Conservation (phyloP, 2,888 invertebrate species). For the Leptogaster cylindrica region DNA sequence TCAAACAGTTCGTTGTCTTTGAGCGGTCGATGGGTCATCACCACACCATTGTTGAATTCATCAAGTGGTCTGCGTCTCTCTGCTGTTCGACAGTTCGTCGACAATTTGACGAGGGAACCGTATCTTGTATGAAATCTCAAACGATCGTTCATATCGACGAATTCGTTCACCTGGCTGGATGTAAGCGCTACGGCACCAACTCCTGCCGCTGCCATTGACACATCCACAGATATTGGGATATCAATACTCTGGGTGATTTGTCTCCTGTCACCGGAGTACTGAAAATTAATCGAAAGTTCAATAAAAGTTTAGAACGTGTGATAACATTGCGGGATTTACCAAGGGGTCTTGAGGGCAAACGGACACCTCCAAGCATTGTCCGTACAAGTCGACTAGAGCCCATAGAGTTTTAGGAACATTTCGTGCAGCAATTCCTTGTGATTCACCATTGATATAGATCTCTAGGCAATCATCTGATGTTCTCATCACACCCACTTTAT, state of each 20-base stretch:
- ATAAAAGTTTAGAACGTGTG: background rate
- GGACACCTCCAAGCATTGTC: slow-evolving; percentile 81
- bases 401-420: slow-evolving; percentile 77
- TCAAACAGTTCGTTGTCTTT: slow-evolving; percentile 91
- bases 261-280: slow-evolving; percentile 49
- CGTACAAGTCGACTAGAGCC: slow-evolving; percentile 82
- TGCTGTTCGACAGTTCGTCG: slow-evolving; percentile 82
- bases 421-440: slow-evolving; percentile 83
- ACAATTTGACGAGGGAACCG: slow-evolving; percentile 85
- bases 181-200: background rate
- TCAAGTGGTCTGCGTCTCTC: slow-evolving; percentile 87
- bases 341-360: slow-evolving; percentile 54
- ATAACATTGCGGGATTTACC: slow-evolving; percentile 38
- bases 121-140: slow-evolving; percentile 87
- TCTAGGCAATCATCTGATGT: slow-evolving; percentile 81
- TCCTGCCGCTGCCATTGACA: slow-evolving; percentile 35
- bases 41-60: slow-evolving; percentile 95
- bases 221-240: slow-evolving; percentile 56
- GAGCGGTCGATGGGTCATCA: slow-evolving; percentile 90
- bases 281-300: too few relatives aligned
- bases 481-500: slow-evolving; percentile 83
- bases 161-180: slow-evolving; percentile 51
- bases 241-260: slow-evolving; percentile 58
- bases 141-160: slow-evolving; percentile 65
- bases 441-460: slow-evolving; percentile 87